These are phyloP conservation scores for Dicrostonyx torquatus DNA, from an alignment of 2,797 vertebrate genomes.

Conservation along the genomic window DNA sequence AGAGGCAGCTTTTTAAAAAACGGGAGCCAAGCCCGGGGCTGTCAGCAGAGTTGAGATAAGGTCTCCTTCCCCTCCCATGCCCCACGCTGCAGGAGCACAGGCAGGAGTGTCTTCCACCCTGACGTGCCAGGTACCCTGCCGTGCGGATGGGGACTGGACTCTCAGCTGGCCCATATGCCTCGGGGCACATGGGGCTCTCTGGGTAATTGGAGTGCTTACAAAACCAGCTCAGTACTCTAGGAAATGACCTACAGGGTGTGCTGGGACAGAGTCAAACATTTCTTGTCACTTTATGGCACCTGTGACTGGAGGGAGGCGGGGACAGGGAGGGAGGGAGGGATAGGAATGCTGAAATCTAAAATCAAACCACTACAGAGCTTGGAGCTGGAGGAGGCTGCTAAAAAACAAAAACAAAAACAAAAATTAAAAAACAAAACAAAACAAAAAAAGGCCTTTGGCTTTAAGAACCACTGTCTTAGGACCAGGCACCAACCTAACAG, in stretches of 20 bases:
- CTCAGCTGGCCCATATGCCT: not conserved
- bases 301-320: not conserved
- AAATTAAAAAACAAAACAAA: too few species aligned
- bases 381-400: not conserved
- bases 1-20: slow-evolving; percentile 15
- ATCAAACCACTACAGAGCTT: not conserved
- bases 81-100: not conserved
- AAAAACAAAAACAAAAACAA: not conserved
- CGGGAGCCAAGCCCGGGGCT: slow-evolving; percentile 21
- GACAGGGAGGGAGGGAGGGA: not conserved
- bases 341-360: not conserved
- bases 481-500: not conserved
- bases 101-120: not conserved
- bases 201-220: slow-evolving; percentile 6
- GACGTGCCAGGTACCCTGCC: not conserved
- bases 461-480: not conserved
- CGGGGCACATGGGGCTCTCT: not conserved
- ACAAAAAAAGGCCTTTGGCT: not conserved
- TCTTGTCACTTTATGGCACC: slow-evolving; percentile 38
- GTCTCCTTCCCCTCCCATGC: not conserved
- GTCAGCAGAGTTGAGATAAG: slow-evolving; percentile 12
- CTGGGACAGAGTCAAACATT: slow-evolving; percentile 14
- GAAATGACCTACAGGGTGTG: not conserved
- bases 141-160: not conserved
- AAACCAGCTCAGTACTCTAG: not conserved